Evolutionary conservation across 2,797 vertebrate genomes (phyloP), one percentile per base, ranked within the genome.

Genomic region (Melanotaenia trifasciata): DNA sequence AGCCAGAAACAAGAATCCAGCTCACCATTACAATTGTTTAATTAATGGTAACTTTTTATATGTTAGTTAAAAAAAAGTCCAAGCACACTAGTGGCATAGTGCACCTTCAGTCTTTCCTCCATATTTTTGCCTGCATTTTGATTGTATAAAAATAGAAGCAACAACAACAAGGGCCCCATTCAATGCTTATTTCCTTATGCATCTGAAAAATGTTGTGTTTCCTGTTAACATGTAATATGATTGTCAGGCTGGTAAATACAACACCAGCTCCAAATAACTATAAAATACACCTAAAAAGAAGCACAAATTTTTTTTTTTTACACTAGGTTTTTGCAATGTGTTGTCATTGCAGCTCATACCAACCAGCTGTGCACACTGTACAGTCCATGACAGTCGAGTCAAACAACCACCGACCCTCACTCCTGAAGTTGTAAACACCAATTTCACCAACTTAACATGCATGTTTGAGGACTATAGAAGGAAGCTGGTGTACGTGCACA

Each of bases 61-160:
- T 50, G 47, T 22, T 11, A 11, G 20, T 2, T 50, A 5, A 1
- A 4, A 1, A 50, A 50, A 22, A 18, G 4, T 45, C 2, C 5
- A 3, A 16, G 7, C n/a, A 10, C 8, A n/a, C 47, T 50, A 2
- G 8, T 50, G 7, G 2, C 47, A 7, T n/a, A 47, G 26, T 47
- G 9, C 32, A 16, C 0, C 57, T 22, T 36, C 12, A n/a, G 10
- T 35, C 33, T 36, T 24, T 14, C n/a, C 10, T 35, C 24, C 35
- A 30, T 59, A 72, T 40, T 50, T 32, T 38, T 32, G 32, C 38
- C 32, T 3, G 12, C 24, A 28, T 45, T 26, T 26, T 32, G 10
- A 1, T 62, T 76, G 7, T 38, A 33, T 61, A 66, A 16, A 70
- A 38, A 47, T 26, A 43, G 53, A 26, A 56, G 12, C 5, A 24